Base-by-base conservation (phyloP, 2,888 invertebrate genomes). In the Homarus gammarus region DNA sequence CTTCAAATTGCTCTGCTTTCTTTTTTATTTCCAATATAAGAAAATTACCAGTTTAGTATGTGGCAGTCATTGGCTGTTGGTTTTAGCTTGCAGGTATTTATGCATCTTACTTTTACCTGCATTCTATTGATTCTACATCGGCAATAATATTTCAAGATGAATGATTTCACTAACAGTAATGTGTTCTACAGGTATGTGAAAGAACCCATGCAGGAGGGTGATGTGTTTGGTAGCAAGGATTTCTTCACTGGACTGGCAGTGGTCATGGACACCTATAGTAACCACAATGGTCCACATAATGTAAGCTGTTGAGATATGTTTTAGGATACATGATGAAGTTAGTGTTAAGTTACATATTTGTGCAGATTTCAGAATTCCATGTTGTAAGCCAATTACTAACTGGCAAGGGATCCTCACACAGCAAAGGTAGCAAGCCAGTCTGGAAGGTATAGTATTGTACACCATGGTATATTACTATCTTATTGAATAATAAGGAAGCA, bases 241-340 rank as follows among this genome's bases (percentile, higher is more conserved):
- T 96, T 95, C 93, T 99, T 99, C 94, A 95, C 96, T 92, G 97
- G 99, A 0, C 95, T 99, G 61, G 98, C 97, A 5, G 95, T 99
- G 61, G 97, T 99, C 93, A 94, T 99, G 91, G 99, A 99, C 93
- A 99, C 99, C 0, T 99, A 99, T 94, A 99, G 98, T 94, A 99
- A 99, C 94, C 99, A 99, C 93, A 99, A 99, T 95, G 99, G 99
- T 6, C 97, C 98, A 31, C 99, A 99, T 94, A 98, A 98, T 95
- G 99, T 99, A 94, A 96, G 96, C 95, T 44, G 27, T 3, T 70
- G 44, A 44, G 8, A 12, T 44, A 5, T 8, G 12, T 44, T 44
- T 44, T n/a, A n/a, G n/a, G n/a, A n/a, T n/a, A n/a, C n/a, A n/a
- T n/a, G n/a, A n/a, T n/a, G n/a, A n/a, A n/a, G n/a, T n/a, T n/a